Evolutionary conservation across 1,140 invertebrate genomes (phyloP), one percentile per base, ranked within the genome.

Genomic region (Cyclina sinensis): DNA sequence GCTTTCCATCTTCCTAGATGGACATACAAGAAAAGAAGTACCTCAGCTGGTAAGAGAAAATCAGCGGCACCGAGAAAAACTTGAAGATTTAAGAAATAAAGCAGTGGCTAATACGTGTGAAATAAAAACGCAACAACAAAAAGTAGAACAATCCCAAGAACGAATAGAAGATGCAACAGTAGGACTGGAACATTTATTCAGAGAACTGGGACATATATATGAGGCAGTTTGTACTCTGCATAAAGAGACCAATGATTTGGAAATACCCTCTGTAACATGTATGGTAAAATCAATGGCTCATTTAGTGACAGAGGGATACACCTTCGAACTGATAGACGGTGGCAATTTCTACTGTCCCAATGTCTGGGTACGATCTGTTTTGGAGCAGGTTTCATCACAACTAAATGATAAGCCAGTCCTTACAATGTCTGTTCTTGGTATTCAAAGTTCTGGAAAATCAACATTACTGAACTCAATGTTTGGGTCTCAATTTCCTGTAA

Each of bases 391-490:
- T 0, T 39, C 43, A 14, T 21, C 16, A 9, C 14, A 57, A 80
- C 16, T 37, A 35, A 9, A 43, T 5, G 4, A 51, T 3, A 37
- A 21, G 35, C 14, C 14, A 80, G 32, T 57, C 14, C 14, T 27
- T 1, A 32, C 30, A 27, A 12, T 57, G 21, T 48, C 37, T 5
- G 78, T 80, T 3, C 78, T 57, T 18, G 78, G 78, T 16, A 7
- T 80, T 14, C 78, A 80, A 32, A 80, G 78, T 57, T 80, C 78
- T 18, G 78, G 78, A 57, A 80, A 80, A 57, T 80, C 78, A 0
- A 80, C 78, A 1, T 18, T 80, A 21, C 54, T 80, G n/a, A 80
- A 80, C 32, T 12, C 51, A 3, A 80, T 80, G 78, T 80, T 80
- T 80, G 78, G 78, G 4, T 30, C 32, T 14, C 35, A 57, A 21